A percentile compares a stretch with the other conserved stretches of the same genome.
These are phyloP conservation scores for Zaprionus bogoriensis DNA, from an alignment of 2,888 invertebrate genomes.

Conservation along the genomic window DNA sequence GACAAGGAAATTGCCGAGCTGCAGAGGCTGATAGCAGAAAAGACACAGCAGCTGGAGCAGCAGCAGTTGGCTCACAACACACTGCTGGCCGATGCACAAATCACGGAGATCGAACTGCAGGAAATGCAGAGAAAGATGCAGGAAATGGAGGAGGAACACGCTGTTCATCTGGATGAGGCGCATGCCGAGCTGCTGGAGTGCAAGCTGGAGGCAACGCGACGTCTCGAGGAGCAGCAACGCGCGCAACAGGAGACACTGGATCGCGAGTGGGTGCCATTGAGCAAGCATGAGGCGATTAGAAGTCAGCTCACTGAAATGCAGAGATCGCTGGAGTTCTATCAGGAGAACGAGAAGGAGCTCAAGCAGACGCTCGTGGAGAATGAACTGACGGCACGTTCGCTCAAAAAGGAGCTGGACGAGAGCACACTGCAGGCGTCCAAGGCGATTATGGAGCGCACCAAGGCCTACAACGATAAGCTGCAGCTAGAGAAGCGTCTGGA, in stretches of 20 bases:
- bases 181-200: slow-evolving; percentile 59
- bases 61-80: slow-evolving; percentile 81
- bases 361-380: slow-evolving; percentile 79
- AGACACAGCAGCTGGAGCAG: slow-evolving; percentile 76
- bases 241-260: slow-evolving; percentile 84
- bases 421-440: slow-evolving; percentile 89
- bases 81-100: slow-evolving; percentile 71
- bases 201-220: slow-evolving; percentile 54
- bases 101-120: slow-evolving; percentile 76
- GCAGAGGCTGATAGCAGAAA: slow-evolving; percentile 33
- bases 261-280: slow-evolving; percentile 85
- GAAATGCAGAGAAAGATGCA: slow-evolving; percentile 74
- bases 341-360: slow-evolving; percentile 83
- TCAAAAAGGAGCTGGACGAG: slow-evolving; percentile 88
- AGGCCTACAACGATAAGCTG: slow-evolving; percentile 88
- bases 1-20: slow-evolving; percentile 47
- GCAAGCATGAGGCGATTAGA: slow-evolving; percentile 84
- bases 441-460: slow-evolving; percentile 88
- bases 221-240: slow-evolving; percentile 70
- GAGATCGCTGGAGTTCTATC: slow-evolving; percentile 79
- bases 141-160: slow-evolving; percentile 69
- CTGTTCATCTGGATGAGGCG: slow-evolving; percentile 72
- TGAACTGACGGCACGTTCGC: slow-evolving; percentile 84
- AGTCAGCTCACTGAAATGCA: slow-evolving; percentile 83
- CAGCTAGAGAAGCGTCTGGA: slow-evolving; percentile 84